phyloP scores from a whole-genome alignment of 2,113 vertebrate genomes.

The Sander vitreus region DNA sequence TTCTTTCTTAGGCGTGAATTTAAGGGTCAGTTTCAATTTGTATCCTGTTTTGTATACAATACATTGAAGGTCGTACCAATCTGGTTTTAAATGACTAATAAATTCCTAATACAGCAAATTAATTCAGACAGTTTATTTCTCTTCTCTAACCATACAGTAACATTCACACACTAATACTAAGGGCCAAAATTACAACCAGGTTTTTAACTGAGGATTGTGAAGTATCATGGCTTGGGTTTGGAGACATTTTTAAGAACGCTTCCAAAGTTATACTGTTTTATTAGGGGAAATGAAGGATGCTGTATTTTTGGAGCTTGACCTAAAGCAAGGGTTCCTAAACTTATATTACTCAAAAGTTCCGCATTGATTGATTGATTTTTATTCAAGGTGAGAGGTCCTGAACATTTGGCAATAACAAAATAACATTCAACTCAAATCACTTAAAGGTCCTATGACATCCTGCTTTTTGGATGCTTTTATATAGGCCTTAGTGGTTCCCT shows the following conservation, averaged over 20 bases:
- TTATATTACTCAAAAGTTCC: no score
- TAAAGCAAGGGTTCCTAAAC: neutral
- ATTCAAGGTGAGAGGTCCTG: no score
- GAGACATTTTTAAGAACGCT: neutral
- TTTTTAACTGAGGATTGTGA: neutral
- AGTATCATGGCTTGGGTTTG: neutral
- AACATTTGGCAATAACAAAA: no score
- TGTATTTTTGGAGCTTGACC: neutral
- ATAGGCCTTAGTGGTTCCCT: no score
- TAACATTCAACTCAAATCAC: no score
- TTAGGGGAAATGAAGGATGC: neutral
- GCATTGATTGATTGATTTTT: no score
- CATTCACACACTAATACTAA: neutral
- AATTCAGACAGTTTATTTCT: neutral
- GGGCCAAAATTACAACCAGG: neutral
- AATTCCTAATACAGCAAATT: neutral
- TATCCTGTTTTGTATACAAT: conserved; percentile 15
- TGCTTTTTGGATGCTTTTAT: no score
- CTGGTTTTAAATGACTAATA: neutral
- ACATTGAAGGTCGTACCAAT: neutral
- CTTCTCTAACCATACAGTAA: neutral
- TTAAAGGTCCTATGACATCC: no score
- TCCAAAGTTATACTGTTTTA: neutral
- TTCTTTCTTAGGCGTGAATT: neutral
- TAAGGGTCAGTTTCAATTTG: conserved; percentile 10